Evolutionary conservation across 1,140 invertebrate genomes (phyloP).

Genomic region (Diabrotica undecimpunctata): DNA sequence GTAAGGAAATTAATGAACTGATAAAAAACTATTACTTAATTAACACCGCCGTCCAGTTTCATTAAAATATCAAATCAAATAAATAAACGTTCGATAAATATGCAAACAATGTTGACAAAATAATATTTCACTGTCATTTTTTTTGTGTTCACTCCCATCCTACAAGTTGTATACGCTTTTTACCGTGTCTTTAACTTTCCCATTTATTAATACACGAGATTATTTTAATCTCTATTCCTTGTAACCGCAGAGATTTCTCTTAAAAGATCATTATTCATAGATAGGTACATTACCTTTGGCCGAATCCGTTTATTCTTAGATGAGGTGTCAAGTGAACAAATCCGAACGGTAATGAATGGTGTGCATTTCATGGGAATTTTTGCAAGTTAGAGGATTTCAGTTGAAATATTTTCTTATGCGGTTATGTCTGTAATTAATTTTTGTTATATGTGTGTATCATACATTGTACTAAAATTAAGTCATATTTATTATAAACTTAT

Average conservation of each 20-base stretch:
- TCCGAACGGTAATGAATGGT: background rate
- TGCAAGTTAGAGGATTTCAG: too few relatives aligned
- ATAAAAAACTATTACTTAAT: too few relatives aligned
- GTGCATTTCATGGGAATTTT: background rate
- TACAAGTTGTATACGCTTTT: background rate
- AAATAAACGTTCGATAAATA: background rate
- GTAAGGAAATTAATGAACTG: too few relatives aligned
- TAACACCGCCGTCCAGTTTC: background rate
- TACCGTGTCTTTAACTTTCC: background rate
- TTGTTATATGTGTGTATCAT: too few relatives aligned
- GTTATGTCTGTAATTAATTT: too few relatives aligned
- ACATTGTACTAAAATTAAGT: too few relatives aligned
- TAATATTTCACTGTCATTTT: conserved; percentile 3
- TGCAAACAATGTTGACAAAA: conserved; percentile 1
- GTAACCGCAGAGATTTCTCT: background rate
- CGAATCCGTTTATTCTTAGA: background rate
- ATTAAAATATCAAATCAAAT: background rate
- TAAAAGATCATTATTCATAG: conserved; percentile 3
- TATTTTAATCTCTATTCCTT: background rate
- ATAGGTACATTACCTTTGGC: conserved; percentile 2
- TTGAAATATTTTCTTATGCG: too few relatives aligned
- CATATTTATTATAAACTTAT: too few relatives aligned
- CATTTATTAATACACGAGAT: conserved; percentile 1
- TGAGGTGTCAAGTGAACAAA: conserved; percentile 2
- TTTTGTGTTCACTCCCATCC: background rate